Evolutionary conservation across 2,888 invertebrate species (phyloP).

Genomic region (Physocephala rufipes): DNA sequence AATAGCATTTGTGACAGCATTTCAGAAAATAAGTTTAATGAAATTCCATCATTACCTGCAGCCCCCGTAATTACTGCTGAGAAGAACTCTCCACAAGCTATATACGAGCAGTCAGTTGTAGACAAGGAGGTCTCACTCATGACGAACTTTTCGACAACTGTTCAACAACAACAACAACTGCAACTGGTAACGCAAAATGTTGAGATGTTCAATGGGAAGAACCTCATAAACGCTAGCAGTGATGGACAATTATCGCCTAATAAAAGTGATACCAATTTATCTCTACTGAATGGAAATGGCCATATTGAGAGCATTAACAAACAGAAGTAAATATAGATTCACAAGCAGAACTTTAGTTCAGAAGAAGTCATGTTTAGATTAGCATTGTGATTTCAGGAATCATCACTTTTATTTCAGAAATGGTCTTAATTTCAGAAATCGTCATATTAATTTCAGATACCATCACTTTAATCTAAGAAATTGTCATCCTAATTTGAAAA

Average conservation of each 20-base stretch:
- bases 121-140: conserved; percentile 65
- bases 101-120: conserved; percentile 65
- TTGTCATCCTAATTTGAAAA: too few species aligned
- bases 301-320: conserved; percentile 65
- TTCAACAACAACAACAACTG: conserved; percentile 54
- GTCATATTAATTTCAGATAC: background rate
- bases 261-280: conserved; percentile 37
- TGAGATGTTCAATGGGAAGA: conserved; percentile 63
- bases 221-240: conserved; percentile 48
- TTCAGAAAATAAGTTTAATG: conserved; percentile 44
- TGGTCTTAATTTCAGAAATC: background rate
- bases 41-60: conserved; percentile 42
- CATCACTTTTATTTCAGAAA: too few species aligned
- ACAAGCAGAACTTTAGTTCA: too few species aligned
- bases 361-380: background rate
- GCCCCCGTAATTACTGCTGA: conserved; percentile 42
- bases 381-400: too few species aligned
- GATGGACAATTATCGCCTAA: conserved; percentile 48
- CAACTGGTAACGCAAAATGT: conserved; percentile 48
- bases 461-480: background rate
- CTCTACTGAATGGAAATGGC: conserved; percentile 64
- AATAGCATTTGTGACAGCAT: conserved; percentile 41
- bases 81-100: conserved; percentile 58
- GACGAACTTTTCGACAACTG: conserved; percentile 63
- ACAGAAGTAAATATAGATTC: conserved; percentile 58